Percentiles rank a stretch among this genome's conserved stretches.
Evolutionary conservation across 2,888 invertebrate species (phyloP).

Genomic region (Dasypogon diadema): DNA sequence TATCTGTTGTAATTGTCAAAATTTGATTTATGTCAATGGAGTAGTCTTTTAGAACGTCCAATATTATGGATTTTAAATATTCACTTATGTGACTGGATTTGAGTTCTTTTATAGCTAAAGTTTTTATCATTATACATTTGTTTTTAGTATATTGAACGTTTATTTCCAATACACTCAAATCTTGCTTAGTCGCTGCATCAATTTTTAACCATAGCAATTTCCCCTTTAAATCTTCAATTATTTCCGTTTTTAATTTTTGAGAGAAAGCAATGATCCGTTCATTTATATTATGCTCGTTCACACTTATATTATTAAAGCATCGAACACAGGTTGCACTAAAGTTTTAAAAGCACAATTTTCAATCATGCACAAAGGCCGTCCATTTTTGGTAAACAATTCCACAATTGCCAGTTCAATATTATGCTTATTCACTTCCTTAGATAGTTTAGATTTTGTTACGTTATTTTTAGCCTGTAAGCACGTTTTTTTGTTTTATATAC

Average conservation of each 20-base stretch:
- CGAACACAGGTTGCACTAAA: slow-evolving; percentile 53
- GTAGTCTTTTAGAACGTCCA: slow-evolving; percentile 55
- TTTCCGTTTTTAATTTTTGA: slow-evolving; percentile 50
- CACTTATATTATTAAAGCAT: slow-evolving; percentile 48
- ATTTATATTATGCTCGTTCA: slow-evolving; percentile 53
- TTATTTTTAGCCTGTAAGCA: not conserved
- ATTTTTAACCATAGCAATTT: slow-evolving; percentile 56
- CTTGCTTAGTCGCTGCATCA: slow-evolving; percentile 54
- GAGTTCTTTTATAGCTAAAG: slow-evolving; percentile 55
- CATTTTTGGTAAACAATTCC: slow-evolving; percentile 56
- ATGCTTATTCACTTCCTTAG: slow-evolving; percentile 43
- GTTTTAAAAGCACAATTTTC: slow-evolving; percentile 56
- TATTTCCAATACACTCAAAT: slow-evolving; percentile 52
- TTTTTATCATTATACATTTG: slow-evolving; percentile 53
- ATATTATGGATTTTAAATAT: slow-evolving; percentile 53
- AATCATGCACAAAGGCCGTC: slow-evolving; percentile 51
- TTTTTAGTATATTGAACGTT: slow-evolving; percentile 56
- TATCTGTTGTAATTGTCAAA: slow-evolving; percentile 55
- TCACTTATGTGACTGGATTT: slow-evolving; percentile 53
- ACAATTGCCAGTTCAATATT: slow-evolving; percentile 55
- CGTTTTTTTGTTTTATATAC: slow-evolving; percentile 29
- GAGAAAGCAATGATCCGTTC: slow-evolving; percentile 53
- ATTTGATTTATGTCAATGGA: slow-evolving; percentile 53
- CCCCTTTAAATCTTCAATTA: slow-evolving; percentile 51
- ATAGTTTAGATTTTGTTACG: slow-evolving; percentile 9